Evolutionary conservation across 2,888 invertebrate genomes (phyloP), one percentile per base, ranked within the genome.

Genomic region (Rhingia rostrata): DNA sequence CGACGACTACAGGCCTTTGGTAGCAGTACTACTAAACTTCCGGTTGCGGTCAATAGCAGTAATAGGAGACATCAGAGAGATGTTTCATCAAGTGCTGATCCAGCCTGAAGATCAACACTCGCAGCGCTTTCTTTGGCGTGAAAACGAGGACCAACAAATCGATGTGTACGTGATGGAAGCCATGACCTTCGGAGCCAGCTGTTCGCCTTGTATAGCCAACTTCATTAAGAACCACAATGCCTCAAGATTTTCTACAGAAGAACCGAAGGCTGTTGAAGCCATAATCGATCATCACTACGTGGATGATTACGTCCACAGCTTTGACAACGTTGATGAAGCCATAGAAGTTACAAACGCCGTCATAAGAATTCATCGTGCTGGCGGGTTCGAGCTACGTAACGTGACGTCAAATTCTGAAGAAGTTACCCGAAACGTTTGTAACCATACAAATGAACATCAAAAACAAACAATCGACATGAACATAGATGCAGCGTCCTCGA

Each of bases 11-110:
- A 77, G 86, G n/a, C 86, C 89, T 3, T 72, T 91, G 35, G 74
- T 87, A 2, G 89, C 89, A 4, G 88, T 90, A 0, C 70, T 90
- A 49, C 86, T 89, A 77, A 87, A 89, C 0, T 91, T 91, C 78
- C 69, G 90, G n/a, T 88, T 88, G 86, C 72, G 87, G 37, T 72
- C 47, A 41, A 66, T 89, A 10, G 90, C 88, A 1, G 86, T 90
- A 2, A 78, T 79, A n/a, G 88, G 86, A 3, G 87, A 88, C 60
- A 86, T 88, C 2, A 86, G 64, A 30, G 74, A 85, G 45, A 86
- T 84, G 81, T 81, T 81, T 41, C 74, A 84, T 32, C 45, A 43
- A 9, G 30, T 60, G 7, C 3, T 33, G 7, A 45, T 60, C 7
- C 14, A 60, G 0, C 54, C 78, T n/a, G 86, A 86, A 33, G 89